Conservation (phyloP, 2,113 vertebrate species). For the Cyphomyrus plagiostoma region DNA sequence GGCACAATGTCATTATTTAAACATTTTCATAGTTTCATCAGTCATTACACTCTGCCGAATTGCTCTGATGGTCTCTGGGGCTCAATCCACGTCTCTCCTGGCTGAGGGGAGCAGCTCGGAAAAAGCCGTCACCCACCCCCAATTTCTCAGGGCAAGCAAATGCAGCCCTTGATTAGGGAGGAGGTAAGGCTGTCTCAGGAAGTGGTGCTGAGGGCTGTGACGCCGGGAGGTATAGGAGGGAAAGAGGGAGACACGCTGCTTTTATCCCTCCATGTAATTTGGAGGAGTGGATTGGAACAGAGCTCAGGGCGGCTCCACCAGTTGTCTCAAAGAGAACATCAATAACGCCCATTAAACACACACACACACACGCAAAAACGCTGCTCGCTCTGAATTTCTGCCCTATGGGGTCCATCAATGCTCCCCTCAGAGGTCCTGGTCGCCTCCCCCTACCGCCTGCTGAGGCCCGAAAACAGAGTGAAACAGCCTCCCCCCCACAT, state of each 20-base stretch:
- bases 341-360: neutral
- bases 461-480: neutral
- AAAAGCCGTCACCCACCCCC: conserved; percentile 50
- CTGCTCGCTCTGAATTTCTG: conserved; percentile 31
- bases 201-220: conserved; percentile 33
- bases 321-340: neutral
- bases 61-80: conserved; percentile 56
- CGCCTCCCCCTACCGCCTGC: conserved; percentile 52
- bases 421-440: conserved; percentile 41
- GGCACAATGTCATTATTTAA: conserved; percentile 54
- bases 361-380: conserved; percentile 34
- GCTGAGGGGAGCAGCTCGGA: conserved; percentile 56
- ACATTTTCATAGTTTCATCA: conserved; percentile 66
- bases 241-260: conserved; percentile 19
- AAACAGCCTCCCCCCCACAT: neutral
- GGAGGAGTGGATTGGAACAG: neutral
- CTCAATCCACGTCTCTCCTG: conserved; percentile 51
- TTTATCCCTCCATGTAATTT: neutral
- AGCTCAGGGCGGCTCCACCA: neutral
- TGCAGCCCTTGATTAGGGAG: conserved; percentile 65
- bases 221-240: conserved; percentile 1
- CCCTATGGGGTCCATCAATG: conserved; percentile 10
- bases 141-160: conserved; percentile 74
- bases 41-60: conserved; percentile 55
- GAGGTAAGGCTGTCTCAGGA: conserved; percentile 50